Evolutionary conservation across 2,797 vertebrate species (phyloP).

Genomic region (Chrysocyon brachyurus): DNA sequence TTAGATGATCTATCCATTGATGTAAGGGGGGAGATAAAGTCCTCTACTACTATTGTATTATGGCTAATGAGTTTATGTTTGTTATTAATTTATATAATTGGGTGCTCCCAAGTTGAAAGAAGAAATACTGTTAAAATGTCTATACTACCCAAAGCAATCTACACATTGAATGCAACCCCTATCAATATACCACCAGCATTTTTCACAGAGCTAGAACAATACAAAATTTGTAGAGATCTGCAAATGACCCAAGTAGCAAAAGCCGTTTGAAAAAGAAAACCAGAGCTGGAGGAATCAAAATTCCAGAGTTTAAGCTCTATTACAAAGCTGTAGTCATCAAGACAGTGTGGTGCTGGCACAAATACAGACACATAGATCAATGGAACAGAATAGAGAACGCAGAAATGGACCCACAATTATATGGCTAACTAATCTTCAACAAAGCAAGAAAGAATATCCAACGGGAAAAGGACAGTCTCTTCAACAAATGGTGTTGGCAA

Average conservation of each 20-base stretch:
- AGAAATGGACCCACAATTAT: not conserved
- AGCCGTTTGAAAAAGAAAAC: not conserved
- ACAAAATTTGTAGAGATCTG: no score
- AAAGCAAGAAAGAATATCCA: not conserved
- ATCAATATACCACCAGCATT: not conserved
- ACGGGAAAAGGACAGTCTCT: not conserved
- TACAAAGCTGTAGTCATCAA: not conserved
- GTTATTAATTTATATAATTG: not conserved
- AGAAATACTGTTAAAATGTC: not conserved
- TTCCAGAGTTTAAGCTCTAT: not conserved
- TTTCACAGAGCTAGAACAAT: not conserved
- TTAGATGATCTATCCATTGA: not conserved
- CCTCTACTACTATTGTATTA: not conserved
- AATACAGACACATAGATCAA: not conserved
- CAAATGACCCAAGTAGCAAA: not conserved
- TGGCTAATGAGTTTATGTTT: not conserved
- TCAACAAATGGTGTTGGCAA: not conserved
- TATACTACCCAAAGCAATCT: not conserved
- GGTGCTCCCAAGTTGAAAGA: not conserved
- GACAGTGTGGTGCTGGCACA: not conserved
- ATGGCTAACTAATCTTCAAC: not conserved
- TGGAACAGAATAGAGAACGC: not conserved
- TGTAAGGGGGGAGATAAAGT: not conserved
- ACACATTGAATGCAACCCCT: not conserved
- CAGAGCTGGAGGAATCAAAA: not conserved